Evolutionary conservation across 2,113 vertebrate species (phyloP).

Genomic region (Nerophis ophidion): DNA sequence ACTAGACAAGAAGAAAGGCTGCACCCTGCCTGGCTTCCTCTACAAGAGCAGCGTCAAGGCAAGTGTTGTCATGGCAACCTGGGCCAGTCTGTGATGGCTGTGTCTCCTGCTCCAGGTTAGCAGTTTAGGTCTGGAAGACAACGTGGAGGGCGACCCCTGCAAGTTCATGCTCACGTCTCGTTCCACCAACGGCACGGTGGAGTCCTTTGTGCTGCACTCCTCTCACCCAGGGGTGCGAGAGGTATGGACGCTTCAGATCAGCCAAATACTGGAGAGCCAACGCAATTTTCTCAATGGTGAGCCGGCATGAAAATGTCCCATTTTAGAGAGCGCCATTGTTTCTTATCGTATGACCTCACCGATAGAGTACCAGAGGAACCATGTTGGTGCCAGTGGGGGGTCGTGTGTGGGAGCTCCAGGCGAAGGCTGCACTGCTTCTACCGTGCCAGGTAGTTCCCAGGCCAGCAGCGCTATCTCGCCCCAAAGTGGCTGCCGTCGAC

Average conservation of each 20-base stretch:
- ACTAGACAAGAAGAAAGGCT: slow-evolving; percentile 95
- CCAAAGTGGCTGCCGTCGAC: slow-evolving; percentile 64
- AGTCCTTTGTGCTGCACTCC: slow-evolving; percentile 89
- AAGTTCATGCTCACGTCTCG: slow-evolving; percentile 92
- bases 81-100: not conserved
- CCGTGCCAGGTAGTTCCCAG: slow-evolving; percentile 50
- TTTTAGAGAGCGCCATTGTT: not conserved
- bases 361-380: slow-evolving; percentile 95
- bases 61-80: slow-evolving; percentile 3
- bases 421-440: slow-evolving; percentile 66
- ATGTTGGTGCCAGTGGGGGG: slow-evolving; percentile 67
- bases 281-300: slow-evolving; percentile 95
- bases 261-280: slow-evolving; percentile 96
- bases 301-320: not conserved
- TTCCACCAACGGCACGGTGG: slow-evolving; percentile 71
- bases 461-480: slow-evolving; percentile 32
- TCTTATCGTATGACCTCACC: slow-evolving; percentile 80
- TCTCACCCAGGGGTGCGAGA: slow-evolving; percentile 87
- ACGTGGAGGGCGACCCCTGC: slow-evolving; percentile 87
- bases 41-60: slow-evolving; percentile 99
- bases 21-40: slow-evolving; percentile 92
- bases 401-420: slow-evolving; percentile 51
- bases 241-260: slow-evolving; percentile 94
- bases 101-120: slow-evolving; percentile 72
- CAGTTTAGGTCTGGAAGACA: slow-evolving; percentile 93